These are phyloP conservation scores for Emmelina monodactyla DNA, from an alignment of 2,888 invertebrate species.

Conservation along the genomic window DNA sequence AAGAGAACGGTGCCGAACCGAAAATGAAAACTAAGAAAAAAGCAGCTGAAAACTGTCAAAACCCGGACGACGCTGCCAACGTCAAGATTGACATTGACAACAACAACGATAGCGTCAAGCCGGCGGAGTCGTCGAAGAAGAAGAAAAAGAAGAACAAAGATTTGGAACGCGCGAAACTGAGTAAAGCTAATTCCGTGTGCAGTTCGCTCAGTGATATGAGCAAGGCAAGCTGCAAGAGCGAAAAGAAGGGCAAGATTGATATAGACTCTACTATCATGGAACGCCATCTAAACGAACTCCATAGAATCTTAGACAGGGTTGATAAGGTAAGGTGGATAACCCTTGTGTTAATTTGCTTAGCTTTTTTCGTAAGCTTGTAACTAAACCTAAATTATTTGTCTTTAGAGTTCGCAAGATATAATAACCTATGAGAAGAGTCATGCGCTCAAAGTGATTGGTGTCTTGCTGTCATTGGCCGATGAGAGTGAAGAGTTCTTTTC, in stretches of 20 bases:
- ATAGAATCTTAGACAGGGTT: constrained; percentile 42
- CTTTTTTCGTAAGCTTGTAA: no score
- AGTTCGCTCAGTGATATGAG: constrained; percentile 46
- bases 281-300: constrained; percentile 61
- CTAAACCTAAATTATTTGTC: no score
- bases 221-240: constrained; percentile 23
- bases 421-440: constrained; percentile 52
- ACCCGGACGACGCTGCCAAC: not conserved
- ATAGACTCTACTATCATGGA: constrained; percentile 53
- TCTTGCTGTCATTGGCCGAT: constrained; percentile 69
- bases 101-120: not conserved
- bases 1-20: no score
- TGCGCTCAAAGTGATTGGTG: constrained; percentile 71
- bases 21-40: no score
- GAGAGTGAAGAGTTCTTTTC: constrained; percentile 54
- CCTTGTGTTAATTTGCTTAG: no score
- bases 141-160: constrained; percentile 15
- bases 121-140: constrained; percentile 14
- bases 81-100: not conserved
- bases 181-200: constrained; percentile 39
- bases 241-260: constrained; percentile 15
- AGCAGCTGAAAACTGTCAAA: no score
- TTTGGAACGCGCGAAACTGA: constrained; percentile 19
- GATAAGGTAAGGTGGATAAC: constrained; percentile 34
- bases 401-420: constrained; percentile 25